These are phyloP conservation scores for Proterorhinus semilunaris DNA, from an alignment of 2,113 vertebrate species.

Conservation along the genomic window DNA sequence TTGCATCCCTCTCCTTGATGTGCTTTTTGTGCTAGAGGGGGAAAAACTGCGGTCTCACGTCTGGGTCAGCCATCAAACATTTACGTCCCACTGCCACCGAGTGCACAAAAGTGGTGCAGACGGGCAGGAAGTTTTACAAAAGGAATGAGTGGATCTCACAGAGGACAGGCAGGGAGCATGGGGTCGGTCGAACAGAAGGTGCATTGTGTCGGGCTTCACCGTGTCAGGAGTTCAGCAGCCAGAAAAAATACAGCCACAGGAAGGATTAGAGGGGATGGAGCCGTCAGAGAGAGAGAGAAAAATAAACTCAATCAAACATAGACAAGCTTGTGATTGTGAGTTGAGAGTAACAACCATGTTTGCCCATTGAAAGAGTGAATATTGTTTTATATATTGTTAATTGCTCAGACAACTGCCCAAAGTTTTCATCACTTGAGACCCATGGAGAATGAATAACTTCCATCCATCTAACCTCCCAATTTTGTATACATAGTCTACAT, in stretches of 20 bases:
- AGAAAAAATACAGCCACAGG: constrained; percentile 18
- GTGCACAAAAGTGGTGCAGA: constrained; percentile 11
- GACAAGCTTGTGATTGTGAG: too few species aligned
- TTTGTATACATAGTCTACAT: too few species aligned
- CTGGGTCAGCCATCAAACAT: constrained; percentile 61
- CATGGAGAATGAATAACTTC: too few species aligned
- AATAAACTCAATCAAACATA: neutral
- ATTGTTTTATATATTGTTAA: too few species aligned
- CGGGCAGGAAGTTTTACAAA: constrained; percentile 10
- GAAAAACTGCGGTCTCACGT: constrained; percentile 32
- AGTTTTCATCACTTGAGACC: too few species aligned
- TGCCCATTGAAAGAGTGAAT: too few species aligned
- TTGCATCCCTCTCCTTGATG: constrained; percentile 36
- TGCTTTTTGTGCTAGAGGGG: constrained; percentile 46
- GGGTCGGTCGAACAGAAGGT: constrained; percentile 46
- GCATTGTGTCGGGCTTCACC: constrained; percentile 46
- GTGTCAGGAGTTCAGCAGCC: constrained; percentile 61
- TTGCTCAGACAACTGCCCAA: too few species aligned
- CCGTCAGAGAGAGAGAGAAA: neutral
- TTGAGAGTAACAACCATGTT: too few species aligned
- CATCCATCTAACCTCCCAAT: too few species aligned
- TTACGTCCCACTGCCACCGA: constrained; percentile 42
- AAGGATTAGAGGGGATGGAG: neutral
- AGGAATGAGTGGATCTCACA: constrained; percentile 3
- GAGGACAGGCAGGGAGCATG: constrained; percentile 23